Conservation (phyloP, 1,140 invertebrate genomes). For the Ceratitis capitata region DNA sequence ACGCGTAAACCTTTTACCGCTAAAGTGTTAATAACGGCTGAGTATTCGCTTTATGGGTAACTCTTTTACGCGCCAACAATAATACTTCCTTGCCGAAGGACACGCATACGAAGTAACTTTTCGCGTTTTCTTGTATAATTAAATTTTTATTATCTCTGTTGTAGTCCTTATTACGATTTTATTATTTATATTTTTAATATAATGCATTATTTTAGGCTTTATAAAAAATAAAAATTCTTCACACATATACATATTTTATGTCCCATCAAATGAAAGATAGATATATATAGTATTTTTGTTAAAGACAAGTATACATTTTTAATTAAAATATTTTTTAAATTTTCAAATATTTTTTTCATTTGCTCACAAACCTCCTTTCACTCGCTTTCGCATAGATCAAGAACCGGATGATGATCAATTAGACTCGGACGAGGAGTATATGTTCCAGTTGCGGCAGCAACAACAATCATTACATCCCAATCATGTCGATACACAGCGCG, state of each 20-base stretch:
- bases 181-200: neutral
- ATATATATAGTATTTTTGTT: neutral
- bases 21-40: neutral
- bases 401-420: conserved; percentile 67
- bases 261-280: neutral
- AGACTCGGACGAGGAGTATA: conserved; percentile 67
- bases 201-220: too few relatives aligned
- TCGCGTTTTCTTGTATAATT: neutral
- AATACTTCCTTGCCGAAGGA: neutral
- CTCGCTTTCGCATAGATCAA: conserved; percentile 51
- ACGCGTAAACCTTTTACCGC: neutral
- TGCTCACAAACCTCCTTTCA: too few relatives aligned
- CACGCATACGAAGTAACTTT: neutral
- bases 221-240: too few relatives aligned
- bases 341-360: neutral
- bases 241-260: neutral
- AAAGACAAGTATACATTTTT: neutral
- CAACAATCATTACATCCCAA: conserved; percentile 66
- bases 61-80: neutral
- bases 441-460: conserved; percentile 59
- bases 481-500: conserved; percentile 78
- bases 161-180: neutral
- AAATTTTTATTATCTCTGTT: neutral
- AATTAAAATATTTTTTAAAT: neutral
- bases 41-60: neutral